Evolutionary conservation across 1,140 invertebrate genomes (phyloP).

Genomic region (Penaeus vannamei): DNA sequence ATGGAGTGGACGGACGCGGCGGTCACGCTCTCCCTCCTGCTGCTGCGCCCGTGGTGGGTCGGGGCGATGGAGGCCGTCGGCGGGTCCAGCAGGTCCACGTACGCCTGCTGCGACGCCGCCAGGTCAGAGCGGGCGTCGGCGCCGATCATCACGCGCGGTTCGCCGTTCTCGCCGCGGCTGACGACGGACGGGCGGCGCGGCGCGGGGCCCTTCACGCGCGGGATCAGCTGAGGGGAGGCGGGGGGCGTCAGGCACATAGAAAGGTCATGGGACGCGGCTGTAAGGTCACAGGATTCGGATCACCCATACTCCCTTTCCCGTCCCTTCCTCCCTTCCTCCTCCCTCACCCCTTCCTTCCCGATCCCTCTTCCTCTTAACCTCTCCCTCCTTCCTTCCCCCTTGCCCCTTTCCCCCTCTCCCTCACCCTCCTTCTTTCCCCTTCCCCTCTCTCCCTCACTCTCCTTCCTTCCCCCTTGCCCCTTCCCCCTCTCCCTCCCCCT

Average conservation of each 20-base stretch:
- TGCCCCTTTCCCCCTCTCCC: neutral
- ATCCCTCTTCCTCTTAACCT: neutral
- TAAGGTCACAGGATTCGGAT: too few species aligned
- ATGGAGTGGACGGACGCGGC: conserved; percentile 47
- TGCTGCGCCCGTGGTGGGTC: neutral
- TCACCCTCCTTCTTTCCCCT: too few species aligned
- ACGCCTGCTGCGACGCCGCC: conserved; percentile 54
- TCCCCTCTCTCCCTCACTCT: neutral
- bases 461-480: neutral
- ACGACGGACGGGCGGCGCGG: conserved; percentile 52
- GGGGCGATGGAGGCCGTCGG: conserved; percentile 18
- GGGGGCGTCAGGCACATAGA: neutral
- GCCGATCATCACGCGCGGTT: conserved; percentile 54
- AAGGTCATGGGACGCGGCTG: too few species aligned
- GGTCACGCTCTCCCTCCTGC: conserved; percentile 51
- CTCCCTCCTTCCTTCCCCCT: neutral
- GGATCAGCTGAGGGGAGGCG: conserved; percentile 38
- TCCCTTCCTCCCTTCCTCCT: too few species aligned
- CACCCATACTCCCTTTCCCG: neutral
- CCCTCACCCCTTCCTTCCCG: too few species aligned
- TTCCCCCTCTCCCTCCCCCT: too few species aligned
- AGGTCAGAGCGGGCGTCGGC: conserved; percentile 56
- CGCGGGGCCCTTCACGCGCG: conserved; percentile 59
- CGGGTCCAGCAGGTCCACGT: conserved; percentile 58
- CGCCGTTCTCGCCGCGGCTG: conserved; percentile 51